Conservation (phyloP, 2,888 invertebrate species). For the Eubasilissa splendida region DNA sequence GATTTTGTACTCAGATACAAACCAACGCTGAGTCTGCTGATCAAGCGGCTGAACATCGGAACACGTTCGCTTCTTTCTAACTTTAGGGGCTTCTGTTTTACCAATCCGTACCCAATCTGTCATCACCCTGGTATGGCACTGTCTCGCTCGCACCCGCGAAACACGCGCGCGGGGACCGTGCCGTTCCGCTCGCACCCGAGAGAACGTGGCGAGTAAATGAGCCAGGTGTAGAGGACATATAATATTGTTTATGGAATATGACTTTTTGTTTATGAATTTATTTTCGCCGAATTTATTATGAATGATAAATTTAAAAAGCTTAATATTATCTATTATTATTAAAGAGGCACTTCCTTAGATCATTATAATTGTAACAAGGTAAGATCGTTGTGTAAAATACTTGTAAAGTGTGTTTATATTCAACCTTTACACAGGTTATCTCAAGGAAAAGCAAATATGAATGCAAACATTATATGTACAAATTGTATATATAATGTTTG, state of each 20-base stretch:
- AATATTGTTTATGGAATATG: constrained; percentile 17
- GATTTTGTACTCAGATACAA: neutral
- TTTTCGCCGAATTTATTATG: neutral
- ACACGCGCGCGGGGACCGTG: neutral
- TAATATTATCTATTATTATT: too few relatives aligned
- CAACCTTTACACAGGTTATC: neutral
- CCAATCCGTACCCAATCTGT: constrained; percentile 46
- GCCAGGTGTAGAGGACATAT: constrained; percentile 32
- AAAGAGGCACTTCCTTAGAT: too few relatives aligned
- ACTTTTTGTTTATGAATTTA: constrained; percentile 6
- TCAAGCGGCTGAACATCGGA: neutral
- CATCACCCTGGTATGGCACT: constrained; percentile 37
- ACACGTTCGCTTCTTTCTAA: constrained; percentile 12
- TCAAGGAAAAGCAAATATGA: neutral
- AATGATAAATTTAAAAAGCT: neutral
- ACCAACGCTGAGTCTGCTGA: neutral
- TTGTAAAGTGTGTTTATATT: neutral
- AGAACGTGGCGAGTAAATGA: constrained; percentile 16
- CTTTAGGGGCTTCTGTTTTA: constrained; percentile 50
- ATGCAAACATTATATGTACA: neutral
- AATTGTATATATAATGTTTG: neutral
- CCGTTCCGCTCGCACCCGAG: constrained; percentile 29
- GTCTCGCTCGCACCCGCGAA: constrained; percentile 7
- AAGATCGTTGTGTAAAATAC: neutral
- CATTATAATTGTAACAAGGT: neutral